A percentile compares a stretch with the other conserved stretches of the same genome.
Conservation (phyloP, 2,888 invertebrate genomes). For the Heliconius hortense region DNA sequence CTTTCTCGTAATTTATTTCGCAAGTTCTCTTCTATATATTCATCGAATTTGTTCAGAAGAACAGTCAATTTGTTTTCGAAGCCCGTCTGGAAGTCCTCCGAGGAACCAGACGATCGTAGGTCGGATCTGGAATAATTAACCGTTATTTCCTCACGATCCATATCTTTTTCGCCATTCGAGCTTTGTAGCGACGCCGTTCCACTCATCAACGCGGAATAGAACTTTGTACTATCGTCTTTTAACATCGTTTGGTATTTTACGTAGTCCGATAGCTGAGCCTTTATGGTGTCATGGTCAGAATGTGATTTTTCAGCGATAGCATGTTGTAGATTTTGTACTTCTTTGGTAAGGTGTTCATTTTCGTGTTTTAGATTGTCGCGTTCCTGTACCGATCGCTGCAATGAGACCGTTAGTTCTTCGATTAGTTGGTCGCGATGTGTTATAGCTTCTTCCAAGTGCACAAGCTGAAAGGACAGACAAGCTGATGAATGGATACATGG, state of each 20-base stretch:
- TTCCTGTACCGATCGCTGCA: conserved; percentile 85
- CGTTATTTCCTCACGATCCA: conserved; percentile 76
- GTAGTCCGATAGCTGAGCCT: conserved; percentile 73
- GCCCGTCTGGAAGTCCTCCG: conserved; percentile 68
- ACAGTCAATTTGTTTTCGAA: conserved; percentile 64
- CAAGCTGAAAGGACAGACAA: conserved; percentile 84
- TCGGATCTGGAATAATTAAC: conserved; percentile 73
- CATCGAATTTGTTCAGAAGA: conserved; percentile 65
- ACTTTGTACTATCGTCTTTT: conserved; percentile 73
- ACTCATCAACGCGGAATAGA: conserved; percentile 72
- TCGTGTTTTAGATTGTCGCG: conserved; percentile 83
- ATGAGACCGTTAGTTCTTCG: conserved; percentile 86
- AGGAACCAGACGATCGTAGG: conserved; percentile 61
- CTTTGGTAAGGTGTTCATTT: conserved; percentile 82
- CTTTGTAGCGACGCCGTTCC: conserved; percentile 67
- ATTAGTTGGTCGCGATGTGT: conserved; percentile 87
- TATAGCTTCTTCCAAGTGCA: conserved; percentile 87
- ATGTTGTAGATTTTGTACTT: conserved; percentile 80
- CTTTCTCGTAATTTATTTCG: conserved; percentile 78
- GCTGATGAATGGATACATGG: conserved; percentile 41
- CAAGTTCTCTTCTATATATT: conserved; percentile 68
- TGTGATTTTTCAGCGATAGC: conserved; percentile 60
- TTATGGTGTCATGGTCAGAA: conserved; percentile 68
- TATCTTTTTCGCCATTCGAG: conserved; percentile 74
- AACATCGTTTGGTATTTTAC: conserved; percentile 71